A percentile compares a stretch with the other conserved stretches of the same genome.
phyloP scores from a whole-genome alignment of 1,140 invertebrate species.

The Pectinophora gossypiella region DNA sequence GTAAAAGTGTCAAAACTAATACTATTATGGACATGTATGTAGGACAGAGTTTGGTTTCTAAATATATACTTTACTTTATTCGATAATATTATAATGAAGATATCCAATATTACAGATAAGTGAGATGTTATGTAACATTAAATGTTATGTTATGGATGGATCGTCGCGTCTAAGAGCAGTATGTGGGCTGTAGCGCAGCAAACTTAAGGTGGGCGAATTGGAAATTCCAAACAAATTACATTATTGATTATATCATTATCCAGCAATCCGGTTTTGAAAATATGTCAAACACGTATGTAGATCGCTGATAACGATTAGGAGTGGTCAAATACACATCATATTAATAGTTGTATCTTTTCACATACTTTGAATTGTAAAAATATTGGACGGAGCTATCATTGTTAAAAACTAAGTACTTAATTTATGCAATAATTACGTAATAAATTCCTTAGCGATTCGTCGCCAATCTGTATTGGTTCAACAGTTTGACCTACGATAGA shows the following conservation, averaged over 20 bases:
- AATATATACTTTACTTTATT: not conserved
- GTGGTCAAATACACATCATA: no score
- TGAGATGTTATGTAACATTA: constrained; percentile 10
- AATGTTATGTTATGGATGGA: constrained; percentile 6
- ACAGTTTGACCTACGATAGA: constrained; percentile 19
- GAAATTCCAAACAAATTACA: constrained; percentile 9
- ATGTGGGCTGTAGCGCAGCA: not conserved
- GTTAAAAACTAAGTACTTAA: no score
- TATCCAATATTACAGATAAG: not conserved
- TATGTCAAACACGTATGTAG: not conserved
- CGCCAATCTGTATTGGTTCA: not conserved
- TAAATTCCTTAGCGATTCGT: no score
- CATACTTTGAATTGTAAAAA: no score
- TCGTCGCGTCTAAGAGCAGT: not conserved
- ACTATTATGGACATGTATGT: not conserved
- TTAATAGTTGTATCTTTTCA: no score
- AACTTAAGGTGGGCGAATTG: not conserved
- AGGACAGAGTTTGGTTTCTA: not conserved
- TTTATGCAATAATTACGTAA: no score
- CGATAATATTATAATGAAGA: not conserved
- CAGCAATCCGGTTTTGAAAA: constrained; percentile 10
- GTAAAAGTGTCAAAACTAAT: constrained; percentile 32
- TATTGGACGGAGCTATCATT: no score
- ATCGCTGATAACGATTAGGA: no score
- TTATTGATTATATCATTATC: constrained; percentile 11